phyloP scores from a whole-genome alignment of 2,888 invertebrate species.

The Polyommatus iphigenia region DNA sequence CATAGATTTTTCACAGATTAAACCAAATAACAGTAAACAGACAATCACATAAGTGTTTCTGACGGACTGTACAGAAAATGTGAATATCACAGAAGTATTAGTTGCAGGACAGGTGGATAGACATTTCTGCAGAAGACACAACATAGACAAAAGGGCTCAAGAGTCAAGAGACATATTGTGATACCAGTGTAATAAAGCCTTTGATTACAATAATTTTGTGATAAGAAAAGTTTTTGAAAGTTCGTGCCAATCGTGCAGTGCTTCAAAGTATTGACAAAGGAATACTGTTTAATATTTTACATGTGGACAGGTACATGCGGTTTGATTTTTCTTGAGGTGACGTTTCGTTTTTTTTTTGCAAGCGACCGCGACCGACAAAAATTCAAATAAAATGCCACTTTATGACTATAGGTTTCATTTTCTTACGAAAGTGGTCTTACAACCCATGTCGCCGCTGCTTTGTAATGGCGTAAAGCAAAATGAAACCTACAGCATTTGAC shows the following conservation, averaged over 20 bases:
- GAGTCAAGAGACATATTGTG: no score
- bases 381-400: no score
- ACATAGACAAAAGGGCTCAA: background rate
- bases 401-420: no score
- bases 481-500: no score
- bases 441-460: no score
- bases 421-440: no score
- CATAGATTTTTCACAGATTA: no score
- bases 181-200: no score
- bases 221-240: background rate
- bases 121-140: background rate
- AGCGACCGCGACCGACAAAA: no score
- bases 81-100: background rate
- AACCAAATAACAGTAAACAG: background rate
- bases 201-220: background rate
- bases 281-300: background rate
- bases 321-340: background rate
- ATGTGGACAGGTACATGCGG: background rate
- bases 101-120: background rate
- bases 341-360: no score
- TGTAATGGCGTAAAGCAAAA: no score
- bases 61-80: background rate
- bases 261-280: background rate
- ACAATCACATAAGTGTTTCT: background rate
- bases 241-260: slow-evolving; percentile 5